Evolutionary conservation across 2,113 vertebrate species (phyloP).

Genomic region (Galbula dea): DNA sequence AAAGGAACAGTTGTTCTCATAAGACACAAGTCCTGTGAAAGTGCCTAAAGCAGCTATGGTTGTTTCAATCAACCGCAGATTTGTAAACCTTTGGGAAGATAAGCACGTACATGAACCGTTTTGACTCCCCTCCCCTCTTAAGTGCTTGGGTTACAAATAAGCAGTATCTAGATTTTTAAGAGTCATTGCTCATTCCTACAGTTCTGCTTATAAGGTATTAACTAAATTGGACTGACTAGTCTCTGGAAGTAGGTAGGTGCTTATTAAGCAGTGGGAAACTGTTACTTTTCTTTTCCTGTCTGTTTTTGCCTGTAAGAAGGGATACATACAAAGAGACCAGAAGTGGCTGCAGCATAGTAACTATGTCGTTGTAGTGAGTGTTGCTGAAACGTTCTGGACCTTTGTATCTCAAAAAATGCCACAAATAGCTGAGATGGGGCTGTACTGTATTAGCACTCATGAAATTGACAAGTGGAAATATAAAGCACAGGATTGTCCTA

Average conservation of each 20-base stretch:
- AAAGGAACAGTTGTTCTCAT: neutral
- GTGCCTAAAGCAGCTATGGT: neutral
- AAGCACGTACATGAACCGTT: neutral
- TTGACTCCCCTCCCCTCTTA: neutral
- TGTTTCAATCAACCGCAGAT: neutral
- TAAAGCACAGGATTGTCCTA: neutral
- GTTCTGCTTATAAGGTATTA: neutral
- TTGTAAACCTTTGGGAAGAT: neutral
- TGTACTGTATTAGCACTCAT: neutral
- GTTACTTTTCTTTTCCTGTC: neutral
- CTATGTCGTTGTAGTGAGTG: neutral
- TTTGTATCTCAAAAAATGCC: neutral
- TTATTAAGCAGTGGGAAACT: neutral
- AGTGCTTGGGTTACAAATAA: constrained; percentile 1
- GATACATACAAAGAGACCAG: neutral
- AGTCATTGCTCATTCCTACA: neutral
- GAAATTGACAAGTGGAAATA: neutral
- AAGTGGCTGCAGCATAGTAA: neutral
- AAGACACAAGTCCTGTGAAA: neutral
- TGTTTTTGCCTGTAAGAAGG: neutral
- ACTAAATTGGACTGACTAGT: neutral
- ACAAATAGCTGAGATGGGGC: neutral
- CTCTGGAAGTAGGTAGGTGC: neutral
- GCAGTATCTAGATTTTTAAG: neutral
- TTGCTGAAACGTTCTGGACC: neutral